phyloP scores from a whole-genome alignment of 2,113 vertebrate genomes.

The Pygoscelis adeliae region DNA sequence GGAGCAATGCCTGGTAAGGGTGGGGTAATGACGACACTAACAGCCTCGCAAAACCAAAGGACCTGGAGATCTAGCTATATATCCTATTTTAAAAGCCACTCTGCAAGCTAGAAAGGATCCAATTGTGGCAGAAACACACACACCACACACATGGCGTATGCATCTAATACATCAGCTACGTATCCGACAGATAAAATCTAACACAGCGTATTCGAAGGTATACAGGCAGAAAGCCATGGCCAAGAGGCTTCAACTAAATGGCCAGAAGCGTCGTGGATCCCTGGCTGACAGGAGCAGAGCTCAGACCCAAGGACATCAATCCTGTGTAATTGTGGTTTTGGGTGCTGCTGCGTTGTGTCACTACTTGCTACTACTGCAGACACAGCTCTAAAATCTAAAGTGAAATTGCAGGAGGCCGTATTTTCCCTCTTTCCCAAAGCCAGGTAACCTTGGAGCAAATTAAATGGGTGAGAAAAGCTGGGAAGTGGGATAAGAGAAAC shows the following conservation, averaged over 20 bases:
- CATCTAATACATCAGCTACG: not conserved
- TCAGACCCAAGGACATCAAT: not conserved
- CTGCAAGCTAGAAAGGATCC: not conserved
- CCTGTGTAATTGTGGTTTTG: accelerated
- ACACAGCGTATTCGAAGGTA: not conserved
- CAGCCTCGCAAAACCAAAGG: not conserved
- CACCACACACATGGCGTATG: not conserved
- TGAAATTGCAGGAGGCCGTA: not conserved
- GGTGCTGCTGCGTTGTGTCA: not conserved
- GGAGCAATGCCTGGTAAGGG: accelerated
- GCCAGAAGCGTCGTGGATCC: not conserved
- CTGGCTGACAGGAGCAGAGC: not conserved
- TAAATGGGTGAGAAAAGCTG: not conserved
- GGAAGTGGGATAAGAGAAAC: not conserved
- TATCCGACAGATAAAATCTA: not conserved
- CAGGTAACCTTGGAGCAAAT: not conserved
- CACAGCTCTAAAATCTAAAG: not conserved
- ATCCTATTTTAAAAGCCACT: not conserved
- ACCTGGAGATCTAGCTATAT: not conserved
- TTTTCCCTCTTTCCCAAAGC: not conserved
- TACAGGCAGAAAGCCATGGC: not conserved
- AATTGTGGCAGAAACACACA: not conserved
- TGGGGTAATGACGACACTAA: accelerated
- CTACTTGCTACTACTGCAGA: not conserved
- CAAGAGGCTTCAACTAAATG: not conserved